Evolutionary conservation across 2,797 vertebrate genomes (phyloP).

Genomic region (Centroberyx gerrardi): DNA sequence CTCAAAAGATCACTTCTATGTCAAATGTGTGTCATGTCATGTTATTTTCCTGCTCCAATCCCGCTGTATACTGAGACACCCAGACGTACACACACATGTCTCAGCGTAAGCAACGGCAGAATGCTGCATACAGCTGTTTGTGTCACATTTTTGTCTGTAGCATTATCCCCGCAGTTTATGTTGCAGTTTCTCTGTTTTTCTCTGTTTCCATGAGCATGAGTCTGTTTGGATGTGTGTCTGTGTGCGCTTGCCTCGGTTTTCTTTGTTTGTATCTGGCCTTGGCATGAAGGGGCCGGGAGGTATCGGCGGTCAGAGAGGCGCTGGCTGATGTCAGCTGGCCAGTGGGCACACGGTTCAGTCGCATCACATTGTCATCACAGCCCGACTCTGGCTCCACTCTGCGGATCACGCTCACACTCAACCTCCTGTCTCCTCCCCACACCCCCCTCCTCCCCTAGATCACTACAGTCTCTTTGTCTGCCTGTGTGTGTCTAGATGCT

Average conservation of each 20-base stretch:
- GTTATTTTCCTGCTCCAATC: background rate
- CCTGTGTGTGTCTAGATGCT: constrained; percentile 38
- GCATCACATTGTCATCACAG: constrained; percentile 82
- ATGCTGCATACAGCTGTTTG: constrained; percentile 3
- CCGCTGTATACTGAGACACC: no score
- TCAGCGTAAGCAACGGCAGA: background rate
- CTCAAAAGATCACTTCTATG: constrained; percentile 2
- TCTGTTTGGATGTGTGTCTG: constrained; percentile 64
- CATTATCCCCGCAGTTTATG: constrained; percentile 33
- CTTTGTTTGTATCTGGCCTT: constrained; percentile 78
- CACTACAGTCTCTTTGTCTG: constrained; percentile 67
- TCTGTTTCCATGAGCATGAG: constrained; percentile 56
- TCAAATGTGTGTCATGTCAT: background rate
- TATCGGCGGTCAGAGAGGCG: constrained; percentile 71
- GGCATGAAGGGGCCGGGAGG: constrained; percentile 78
- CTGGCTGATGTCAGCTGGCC: constrained; percentile 82
- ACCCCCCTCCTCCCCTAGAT: constrained; percentile 49
- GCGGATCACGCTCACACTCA: constrained; percentile 49
- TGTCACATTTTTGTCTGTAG: constrained; percentile 14
- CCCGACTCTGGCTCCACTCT: constrained; percentile 57
- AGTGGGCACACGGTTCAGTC: constrained; percentile 80
- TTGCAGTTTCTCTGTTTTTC: constrained; percentile 33
- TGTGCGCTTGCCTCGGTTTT: constrained; percentile 56
- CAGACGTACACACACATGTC: background rate
- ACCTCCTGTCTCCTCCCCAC: constrained; percentile 49